Evolutionary conservation across 1,140 invertebrate species (phyloP).

Genomic region (Aphaenogaster ashmeadi): DNA sequence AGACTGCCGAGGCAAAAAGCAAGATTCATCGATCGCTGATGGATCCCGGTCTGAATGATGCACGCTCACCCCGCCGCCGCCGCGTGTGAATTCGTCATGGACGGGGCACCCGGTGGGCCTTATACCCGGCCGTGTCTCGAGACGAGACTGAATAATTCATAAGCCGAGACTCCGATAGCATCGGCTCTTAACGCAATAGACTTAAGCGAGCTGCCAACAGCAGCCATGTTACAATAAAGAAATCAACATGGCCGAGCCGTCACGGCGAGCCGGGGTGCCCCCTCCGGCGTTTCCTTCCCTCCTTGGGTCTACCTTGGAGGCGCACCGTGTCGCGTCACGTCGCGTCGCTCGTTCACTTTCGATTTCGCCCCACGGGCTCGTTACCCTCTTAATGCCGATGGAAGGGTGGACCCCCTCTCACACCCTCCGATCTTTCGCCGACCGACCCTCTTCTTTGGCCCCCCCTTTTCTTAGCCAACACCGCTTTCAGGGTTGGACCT

Average conservation of each 20-base stretch:
- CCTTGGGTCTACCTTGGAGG: conserved; percentile 65
- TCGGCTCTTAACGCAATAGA: conserved; percentile 82
- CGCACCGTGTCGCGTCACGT: conserved; percentile 44
- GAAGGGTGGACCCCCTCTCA: conserved; percentile 75
- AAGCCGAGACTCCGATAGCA: conserved; percentile 76
- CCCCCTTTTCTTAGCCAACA: conserved; percentile 80
- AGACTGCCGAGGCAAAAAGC: conserved; percentile 2
- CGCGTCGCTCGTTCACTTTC: conserved; percentile 78
- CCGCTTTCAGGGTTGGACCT: conserved; percentile 80
- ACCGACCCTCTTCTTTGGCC: conserved; percentile 60
- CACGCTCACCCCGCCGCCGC: neutral
- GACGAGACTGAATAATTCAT: conserved; percentile 81
- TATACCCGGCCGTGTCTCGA: conserved; percentile 68
- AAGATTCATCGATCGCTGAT: conserved; percentile 42
- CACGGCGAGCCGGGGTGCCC: conserved; percentile 29
- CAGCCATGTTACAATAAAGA: conserved; percentile 85
- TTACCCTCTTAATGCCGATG: conserved; percentile 79
- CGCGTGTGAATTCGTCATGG: conserved; percentile 64
- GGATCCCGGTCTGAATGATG: neutral
- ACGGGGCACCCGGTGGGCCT: conserved; percentile 50
- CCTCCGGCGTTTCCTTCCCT: conserved; percentile 53
- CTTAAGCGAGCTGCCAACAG: conserved; percentile 85
- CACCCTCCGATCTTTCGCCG: conserved; percentile 68
- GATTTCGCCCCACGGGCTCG: conserved; percentile 82
- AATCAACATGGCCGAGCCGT: conserved; percentile 82